These are phyloP conservation scores for Drosophila nigromelanica DNA, from an alignment of 1,140 invertebrate species.

Conservation along the genomic window DNA sequence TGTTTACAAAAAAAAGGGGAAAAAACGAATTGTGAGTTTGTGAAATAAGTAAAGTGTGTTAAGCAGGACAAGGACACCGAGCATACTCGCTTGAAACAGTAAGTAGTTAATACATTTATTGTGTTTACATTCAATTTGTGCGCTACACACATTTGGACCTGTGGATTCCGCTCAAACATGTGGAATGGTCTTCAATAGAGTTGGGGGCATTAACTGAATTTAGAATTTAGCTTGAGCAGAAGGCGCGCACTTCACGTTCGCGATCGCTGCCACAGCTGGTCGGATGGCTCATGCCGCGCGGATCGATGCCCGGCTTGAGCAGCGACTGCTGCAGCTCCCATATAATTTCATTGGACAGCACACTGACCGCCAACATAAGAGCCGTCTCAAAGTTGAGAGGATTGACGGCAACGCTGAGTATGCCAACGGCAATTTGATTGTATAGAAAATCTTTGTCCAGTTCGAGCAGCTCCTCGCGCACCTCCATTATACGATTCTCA, in stretches of 20 bases:
- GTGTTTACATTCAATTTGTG: constrained; percentile 11
- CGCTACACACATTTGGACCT: constrained; percentile 6
- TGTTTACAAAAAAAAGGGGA: constrained; percentile 27
- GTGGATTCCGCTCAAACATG: constrained; percentile 13
- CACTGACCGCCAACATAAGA: constrained; percentile 65
- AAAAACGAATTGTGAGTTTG: neutral
- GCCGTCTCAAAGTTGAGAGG: constrained; percentile 64
- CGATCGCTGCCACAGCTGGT: constrained; percentile 59
- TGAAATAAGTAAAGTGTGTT: constrained; percentile 8
- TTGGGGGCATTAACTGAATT: neutral
- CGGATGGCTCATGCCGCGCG: constrained; percentile 55
- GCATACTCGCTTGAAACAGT: constrained; percentile 3
- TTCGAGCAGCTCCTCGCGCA: constrained; percentile 69
- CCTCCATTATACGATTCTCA: constrained; percentile 75
- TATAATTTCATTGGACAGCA: constrained; percentile 63
- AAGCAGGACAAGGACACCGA: neutral
- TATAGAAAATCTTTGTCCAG: constrained; percentile 63
- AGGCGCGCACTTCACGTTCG: constrained; percentile 46
- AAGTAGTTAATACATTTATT: constrained; percentile 7
- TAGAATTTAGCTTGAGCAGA: constrained; percentile 44
- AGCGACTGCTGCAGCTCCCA: constrained; percentile 67
- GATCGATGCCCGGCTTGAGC: constrained; percentile 62
- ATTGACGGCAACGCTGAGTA: constrained; percentile 68
- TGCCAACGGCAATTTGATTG: constrained; percentile 62
- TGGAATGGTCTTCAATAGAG: neutral